These are phyloP conservation scores for Syrista parreyssii DNA, from an alignment of 2,888 invertebrate genomes.

Conservation along the genomic window DNA sequence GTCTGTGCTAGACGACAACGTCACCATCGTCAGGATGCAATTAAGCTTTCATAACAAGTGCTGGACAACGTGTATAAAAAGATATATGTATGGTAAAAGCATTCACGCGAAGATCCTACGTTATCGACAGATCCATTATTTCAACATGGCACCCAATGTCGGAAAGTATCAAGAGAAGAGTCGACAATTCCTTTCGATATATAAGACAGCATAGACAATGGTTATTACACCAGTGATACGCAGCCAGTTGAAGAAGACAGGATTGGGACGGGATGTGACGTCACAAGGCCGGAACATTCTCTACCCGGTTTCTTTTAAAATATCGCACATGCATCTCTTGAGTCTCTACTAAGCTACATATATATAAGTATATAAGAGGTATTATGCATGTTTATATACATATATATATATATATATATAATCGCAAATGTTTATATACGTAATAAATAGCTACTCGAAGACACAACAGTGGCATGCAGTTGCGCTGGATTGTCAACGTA, in stretches of 20 bases:
- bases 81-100: not conserved
- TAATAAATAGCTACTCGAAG: not conserved
- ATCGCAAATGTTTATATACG: not conserved
- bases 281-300: conserved; percentile 27
- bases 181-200: not conserved
- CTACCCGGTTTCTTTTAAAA: not conserved
- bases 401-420: not conserved
- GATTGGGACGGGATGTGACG: conserved; percentile 50
- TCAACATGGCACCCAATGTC: not conserved
- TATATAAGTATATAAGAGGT: not conserved
- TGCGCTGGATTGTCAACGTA: not conserved
- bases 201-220: not conserved
- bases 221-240: not conserved
- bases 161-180: not conserved
- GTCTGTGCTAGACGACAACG: not conserved
- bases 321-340: not conserved
- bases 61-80: not conserved
- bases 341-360: not conserved
- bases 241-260: not conserved
- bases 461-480: not conserved
- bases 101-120: not conserved
- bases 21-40: not conserved
- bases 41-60: not conserved
- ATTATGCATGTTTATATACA: not conserved
- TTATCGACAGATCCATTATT: not conserved